Base-by-base conservation (phyloP, 2,888 invertebrate species). In the Aporophyla lueneburgensis region DNA sequence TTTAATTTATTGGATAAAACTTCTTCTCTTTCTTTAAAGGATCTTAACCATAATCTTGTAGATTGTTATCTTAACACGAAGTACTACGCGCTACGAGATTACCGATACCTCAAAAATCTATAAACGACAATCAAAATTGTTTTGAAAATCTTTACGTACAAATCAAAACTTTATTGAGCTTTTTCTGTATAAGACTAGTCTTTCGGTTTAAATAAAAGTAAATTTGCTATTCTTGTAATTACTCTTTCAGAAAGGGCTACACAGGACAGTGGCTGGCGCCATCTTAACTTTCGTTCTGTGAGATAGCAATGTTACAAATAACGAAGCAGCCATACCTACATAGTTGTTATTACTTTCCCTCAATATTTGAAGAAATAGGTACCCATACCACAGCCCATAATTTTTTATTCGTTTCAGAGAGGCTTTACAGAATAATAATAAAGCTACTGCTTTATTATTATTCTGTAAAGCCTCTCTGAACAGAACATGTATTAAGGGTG, bases 271-370 rank as follows among this genome's bases (percentile, higher is more conserved):
- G 3, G 40, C 33, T 33, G 43, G 7, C 33, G n/a, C 0, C 0
- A 54, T 10, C 24, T 69, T 74, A 66, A 75, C 59, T 66, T 69
- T 75, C 43, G 7, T 51, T 61, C 5, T 43, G 16, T 43, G 43
- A 43, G 16, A 40, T 58, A 27, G 43, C 66, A 66, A 66, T 69
- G 27, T 59, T 43, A 65, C 65, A 65, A 58, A 68, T 33, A 80
- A 54, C 24, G 27, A 49, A 68, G 5, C 43, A 27, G 9, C 9
- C 14, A 14, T 27, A 62, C n/a, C 19, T n/a, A n/a, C n/a, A n/a
- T 40, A 58, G 46, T 79, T 68, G 33, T 80, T 62, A 40, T 51
- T 24, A 67, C n/a, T 63, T 58, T 63, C 43, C 53, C 33, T 12
- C 27, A 24, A 73, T 49, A 24, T 21, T 69, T 21, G 24, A 10